Evolutionary conservation across 2,797 vertebrate species (phyloP).

Genomic region (Gymnoscopelus microlampas): DNA sequence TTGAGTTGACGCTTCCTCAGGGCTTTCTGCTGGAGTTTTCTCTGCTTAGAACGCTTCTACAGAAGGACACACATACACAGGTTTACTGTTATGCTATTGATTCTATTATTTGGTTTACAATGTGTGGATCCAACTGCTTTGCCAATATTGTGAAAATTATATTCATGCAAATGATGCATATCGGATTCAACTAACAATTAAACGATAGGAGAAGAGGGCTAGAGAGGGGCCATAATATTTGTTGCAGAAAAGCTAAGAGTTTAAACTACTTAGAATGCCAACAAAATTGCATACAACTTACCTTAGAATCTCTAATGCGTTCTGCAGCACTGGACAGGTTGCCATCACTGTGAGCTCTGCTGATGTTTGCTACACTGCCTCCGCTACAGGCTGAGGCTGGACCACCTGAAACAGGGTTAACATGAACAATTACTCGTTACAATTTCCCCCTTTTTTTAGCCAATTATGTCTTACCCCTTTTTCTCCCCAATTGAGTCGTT

Average conservation of each 20-base stretch:
- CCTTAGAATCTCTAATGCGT: conserved; percentile 97
- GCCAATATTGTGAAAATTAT: no score
- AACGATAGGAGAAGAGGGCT: no score
- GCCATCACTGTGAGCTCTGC: conserved; percentile 96
- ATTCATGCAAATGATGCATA: no score
- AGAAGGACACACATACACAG: not conserved
- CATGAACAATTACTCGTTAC: no score
- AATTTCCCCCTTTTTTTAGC: not conserved
- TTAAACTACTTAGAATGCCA: no score
- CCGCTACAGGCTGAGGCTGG: conserved; percentile 75
- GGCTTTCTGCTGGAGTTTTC: conserved; percentile 97
- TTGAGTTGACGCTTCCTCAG: conserved; percentile 96
- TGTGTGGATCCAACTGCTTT: no score
- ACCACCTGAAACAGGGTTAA: conserved; percentile 49
- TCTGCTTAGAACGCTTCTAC: conserved; percentile 97
- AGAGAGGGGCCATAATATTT: no score
- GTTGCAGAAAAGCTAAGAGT: no score
- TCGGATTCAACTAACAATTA: no score
- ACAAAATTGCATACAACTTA: conserved; percentile 54
- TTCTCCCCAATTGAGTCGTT: no score
- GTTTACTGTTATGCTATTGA: no score
- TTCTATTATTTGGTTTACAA: no score
- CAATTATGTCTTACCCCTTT: not conserved
- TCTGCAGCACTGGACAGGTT: conserved; percentile 96
- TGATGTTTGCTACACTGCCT: conserved; percentile 92